Percentiles rank a stretch among this genome's conserved stretches.
Conservation (phyloP, 2,113 vertebrate species). For the Chaenogobius annularis region DNA sequence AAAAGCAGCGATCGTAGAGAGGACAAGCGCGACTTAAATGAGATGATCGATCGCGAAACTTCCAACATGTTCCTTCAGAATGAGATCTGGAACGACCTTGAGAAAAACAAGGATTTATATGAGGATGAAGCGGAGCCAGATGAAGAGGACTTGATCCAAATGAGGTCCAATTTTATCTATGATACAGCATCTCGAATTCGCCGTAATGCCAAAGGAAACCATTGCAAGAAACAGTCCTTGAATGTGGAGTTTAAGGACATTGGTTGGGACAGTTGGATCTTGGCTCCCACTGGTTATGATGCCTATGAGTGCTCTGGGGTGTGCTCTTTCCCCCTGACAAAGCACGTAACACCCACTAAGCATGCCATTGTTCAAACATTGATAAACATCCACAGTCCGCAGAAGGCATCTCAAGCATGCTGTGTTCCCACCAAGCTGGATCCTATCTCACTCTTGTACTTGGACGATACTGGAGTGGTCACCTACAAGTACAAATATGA, state of each 20-base stretch:
- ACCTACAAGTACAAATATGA: constrained; percentile 99
- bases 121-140: constrained; percentile 74
- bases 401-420: constrained; percentile 89
- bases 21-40: constrained; percentile 85
- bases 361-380: constrained; percentile 94
- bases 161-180: constrained; percentile 95
- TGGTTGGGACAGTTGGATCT: constrained; percentile 98
- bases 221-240: constrained; percentile 90
- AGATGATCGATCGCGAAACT: constrained; percentile 93
- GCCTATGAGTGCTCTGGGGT: constrained; percentile 91
- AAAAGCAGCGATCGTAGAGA: constrained; percentile 86
- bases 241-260: constrained; percentile 98
- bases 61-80: constrained; percentile 71
- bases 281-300: constrained; percentile 89
- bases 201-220: constrained; percentile 93
- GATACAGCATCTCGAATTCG: constrained; percentile 90
- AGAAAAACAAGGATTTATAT: constrained; percentile 49
- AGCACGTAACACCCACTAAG: constrained; percentile 93
- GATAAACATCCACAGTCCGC: constrained; percentile 89
- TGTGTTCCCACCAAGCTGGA: constrained; percentile 96
- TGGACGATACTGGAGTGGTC: constrained; percentile 92
- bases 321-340: constrained; percentile 88
- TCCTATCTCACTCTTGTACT: constrained; percentile 94
- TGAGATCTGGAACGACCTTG: constrained; percentile 62
- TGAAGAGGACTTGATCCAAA: constrained; percentile 91